Conservation (phyloP, 2,797 vertebrate genomes). For the Linurgus olivaceus region DNA sequence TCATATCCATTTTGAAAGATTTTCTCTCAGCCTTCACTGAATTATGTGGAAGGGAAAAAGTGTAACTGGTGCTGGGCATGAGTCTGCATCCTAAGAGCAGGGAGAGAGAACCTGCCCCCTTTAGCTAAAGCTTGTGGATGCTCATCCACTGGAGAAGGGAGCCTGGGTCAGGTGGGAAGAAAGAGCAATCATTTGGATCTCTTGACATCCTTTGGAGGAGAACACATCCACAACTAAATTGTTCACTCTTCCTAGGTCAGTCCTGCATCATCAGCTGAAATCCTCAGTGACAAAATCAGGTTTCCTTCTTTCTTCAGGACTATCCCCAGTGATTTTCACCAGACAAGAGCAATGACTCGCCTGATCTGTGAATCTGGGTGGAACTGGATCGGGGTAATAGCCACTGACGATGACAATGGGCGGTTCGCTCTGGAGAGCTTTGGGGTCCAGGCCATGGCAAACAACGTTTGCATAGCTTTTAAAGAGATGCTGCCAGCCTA, state of each 20-base stretch:
- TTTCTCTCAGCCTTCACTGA: neutral
- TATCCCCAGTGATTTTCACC: constrained; percentile 84
- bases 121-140: neutral
- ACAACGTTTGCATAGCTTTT: constrained; percentile 86
- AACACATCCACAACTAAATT: neutral
- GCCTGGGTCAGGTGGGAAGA: neutral
- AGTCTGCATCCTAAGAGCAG: neutral
- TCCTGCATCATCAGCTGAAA: constrained; percentile 85
- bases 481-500: constrained; percentile 82
- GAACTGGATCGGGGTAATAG: constrained; percentile 88
- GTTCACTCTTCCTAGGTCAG: constrained; percentile 81
- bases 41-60: neutral
- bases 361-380: constrained; percentile 79
- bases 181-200: neutral
- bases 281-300: constrained; percentile 86
- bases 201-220: neutral
- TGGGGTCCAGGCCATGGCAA: constrained; percentile 71
- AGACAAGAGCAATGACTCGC: constrained; percentile 85
- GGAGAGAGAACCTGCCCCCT: neutral
- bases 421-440: constrained; percentile 81
- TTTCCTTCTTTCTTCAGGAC: constrained; percentile 89
- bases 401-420: constrained; percentile 87
- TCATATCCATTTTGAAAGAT: neutral
- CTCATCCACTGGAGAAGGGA: neutral
- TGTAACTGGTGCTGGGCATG: neutral